Evolutionary conservation across 2,113 vertebrate genomes (phyloP).

Genomic region (Shinisaurus crocodilurus): DNA sequence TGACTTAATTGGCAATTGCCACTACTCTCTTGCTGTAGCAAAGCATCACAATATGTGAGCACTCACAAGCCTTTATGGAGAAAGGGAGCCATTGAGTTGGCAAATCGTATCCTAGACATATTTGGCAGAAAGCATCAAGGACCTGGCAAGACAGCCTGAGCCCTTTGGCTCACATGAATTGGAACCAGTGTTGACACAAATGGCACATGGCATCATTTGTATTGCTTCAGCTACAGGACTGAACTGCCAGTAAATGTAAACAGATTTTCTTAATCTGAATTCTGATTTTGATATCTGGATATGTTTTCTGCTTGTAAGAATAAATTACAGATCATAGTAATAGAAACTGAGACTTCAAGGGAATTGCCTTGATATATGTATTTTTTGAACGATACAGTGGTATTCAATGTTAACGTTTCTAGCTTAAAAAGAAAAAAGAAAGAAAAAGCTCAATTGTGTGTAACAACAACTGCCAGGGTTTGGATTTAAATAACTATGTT

Average conservation of each 20-base stretch:
- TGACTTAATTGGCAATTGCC: too few species aligned
- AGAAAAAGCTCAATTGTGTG: not conserved
- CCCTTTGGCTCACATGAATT: not conserved
- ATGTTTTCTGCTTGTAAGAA: not conserved
- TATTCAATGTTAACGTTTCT: not conserved
- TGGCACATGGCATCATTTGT: not conserved
- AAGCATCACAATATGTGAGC: not conserved
- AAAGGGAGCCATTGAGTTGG: not conserved
- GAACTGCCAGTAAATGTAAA: not conserved
- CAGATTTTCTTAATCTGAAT: not conserved
- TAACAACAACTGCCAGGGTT: not conserved
- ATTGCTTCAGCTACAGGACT: not conserved
- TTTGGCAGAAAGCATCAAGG: not conserved
- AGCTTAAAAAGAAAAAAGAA: not conserved
- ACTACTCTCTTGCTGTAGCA: not conserved
- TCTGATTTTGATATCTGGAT: not conserved
- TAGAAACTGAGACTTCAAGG: not conserved
- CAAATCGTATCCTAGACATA: not conserved
- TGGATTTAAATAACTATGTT: not conserved
- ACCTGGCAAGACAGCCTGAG: not conserved
- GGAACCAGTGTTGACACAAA: not conserved
- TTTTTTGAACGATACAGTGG: not conserved
- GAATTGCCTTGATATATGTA: not conserved
- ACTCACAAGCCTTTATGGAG: not conserved
- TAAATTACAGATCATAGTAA: not conserved